Conservation (phyloP, 2,888 invertebrate genomes). For the Oscheius onirici region DNA sequence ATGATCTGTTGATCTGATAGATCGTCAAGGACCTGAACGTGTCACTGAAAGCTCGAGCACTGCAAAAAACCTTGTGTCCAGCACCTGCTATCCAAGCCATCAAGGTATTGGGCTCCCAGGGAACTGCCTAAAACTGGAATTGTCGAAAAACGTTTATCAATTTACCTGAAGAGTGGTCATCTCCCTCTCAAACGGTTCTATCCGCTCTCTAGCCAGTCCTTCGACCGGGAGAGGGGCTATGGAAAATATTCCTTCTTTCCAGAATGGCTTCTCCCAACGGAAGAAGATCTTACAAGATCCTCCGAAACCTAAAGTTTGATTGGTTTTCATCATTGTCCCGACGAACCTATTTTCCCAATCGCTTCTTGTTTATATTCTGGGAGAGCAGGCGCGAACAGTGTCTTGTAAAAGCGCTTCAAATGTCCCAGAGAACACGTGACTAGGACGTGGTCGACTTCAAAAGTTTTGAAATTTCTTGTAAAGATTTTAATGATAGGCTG, state of each 20-base stretch:
- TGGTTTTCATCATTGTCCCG: not conserved
- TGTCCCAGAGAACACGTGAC: conserved; percentile 66
- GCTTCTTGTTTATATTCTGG: conserved; percentile 58
- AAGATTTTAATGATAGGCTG: conserved; percentile 5
- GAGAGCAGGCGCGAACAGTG: conserved; percentile 51
- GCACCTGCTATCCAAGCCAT: conserved; percentile 66
- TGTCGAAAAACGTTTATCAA: not conserved
- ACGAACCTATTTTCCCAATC: conserved; percentile 55
- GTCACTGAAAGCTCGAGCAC: too few relatives aligned
- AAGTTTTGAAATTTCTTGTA: conserved; percentile 3
- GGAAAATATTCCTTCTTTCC: conserved; percentile 53
- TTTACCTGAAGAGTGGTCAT: conserved; percentile 54
- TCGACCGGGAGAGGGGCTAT: conserved; percentile 60
- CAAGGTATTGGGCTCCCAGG: conserved; percentile 60
- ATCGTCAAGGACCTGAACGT: conserved; percentile 54
- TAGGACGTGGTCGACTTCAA: conserved; percentile 61
- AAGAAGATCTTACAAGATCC: conserved; percentile 63
- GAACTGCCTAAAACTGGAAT: conserved; percentile 48
- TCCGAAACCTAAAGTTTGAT: conserved; percentile 52
- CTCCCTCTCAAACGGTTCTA: conserved; percentile 54
- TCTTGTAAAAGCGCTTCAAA: conserved; percentile 57
- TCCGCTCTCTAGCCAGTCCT: conserved; percentile 42
- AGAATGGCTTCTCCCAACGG: conserved; percentile 64
- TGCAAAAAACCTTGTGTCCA: conserved; percentile 48
- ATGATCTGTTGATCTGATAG: conserved; percentile 57